These are phyloP conservation scores for Origma solitaria DNA, from an alignment of 2,113 vertebrate species.

Conservation along the genomic window DNA sequence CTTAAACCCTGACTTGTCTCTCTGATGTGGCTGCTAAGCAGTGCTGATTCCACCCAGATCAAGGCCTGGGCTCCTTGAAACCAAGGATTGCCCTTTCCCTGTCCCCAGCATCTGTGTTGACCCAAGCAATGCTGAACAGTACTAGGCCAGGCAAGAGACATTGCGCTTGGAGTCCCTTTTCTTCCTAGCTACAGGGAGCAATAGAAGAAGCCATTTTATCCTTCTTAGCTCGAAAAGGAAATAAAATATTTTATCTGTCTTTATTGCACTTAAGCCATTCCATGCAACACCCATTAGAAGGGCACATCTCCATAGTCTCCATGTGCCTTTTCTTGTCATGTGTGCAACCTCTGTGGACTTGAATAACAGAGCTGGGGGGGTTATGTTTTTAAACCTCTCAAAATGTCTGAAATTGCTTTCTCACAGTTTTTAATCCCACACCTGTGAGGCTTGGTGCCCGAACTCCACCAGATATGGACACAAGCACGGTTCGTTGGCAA, in stretches of 20 bases:
- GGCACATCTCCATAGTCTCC: neutral
- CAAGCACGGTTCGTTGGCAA: neutral
- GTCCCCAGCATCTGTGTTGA: neutral
- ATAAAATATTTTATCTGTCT: neutral
- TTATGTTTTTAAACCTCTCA: neutral
- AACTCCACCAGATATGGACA: neutral
- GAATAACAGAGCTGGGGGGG: fast-evolving
- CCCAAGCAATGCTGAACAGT: neutral
- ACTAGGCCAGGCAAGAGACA: neutral
- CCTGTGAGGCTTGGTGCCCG: neutral
- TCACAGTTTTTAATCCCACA: neutral
- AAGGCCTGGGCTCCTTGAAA: neutral
- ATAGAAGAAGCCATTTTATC: neutral
- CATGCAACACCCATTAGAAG: neutral
- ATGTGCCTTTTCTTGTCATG: neutral
- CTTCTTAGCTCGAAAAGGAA: neutral
- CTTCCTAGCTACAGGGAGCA: neutral
- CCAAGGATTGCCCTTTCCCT: neutral
- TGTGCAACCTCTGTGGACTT: neutral
- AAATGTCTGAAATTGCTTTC: neutral
- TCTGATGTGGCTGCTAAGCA: neutral
- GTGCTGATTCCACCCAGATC: neutral
- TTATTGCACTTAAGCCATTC: neutral
- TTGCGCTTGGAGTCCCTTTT: neutral
- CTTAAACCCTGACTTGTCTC: neutral